Evolutionary conservation across 2,888 invertebrate species (phyloP).

Genomic region (Dioctria linearis): DNA sequence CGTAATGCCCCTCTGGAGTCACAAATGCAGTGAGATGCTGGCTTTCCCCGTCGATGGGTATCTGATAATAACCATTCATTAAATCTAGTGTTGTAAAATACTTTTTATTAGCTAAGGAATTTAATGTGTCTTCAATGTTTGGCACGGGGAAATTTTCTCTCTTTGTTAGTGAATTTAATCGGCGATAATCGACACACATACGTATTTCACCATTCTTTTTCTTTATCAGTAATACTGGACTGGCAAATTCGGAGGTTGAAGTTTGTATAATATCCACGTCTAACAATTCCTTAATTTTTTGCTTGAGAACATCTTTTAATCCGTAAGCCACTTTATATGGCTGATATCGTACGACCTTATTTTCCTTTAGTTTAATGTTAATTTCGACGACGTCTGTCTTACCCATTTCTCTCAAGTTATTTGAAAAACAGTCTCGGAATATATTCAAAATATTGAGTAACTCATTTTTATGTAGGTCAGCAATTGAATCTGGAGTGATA

Average conservation of each 20-base stretch:
- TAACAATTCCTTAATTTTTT: not conserved
- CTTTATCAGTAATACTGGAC: not conserved
- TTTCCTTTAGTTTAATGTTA: not conserved
- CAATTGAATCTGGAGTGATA: not conserved
- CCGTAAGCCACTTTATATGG: slow-evolving; percentile 10
- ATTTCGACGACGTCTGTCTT: not conserved
- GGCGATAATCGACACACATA: slow-evolving; percentile 50
- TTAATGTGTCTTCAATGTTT: slow-evolving; percentile 60
- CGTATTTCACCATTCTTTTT: not conserved
- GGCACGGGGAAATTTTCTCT: slow-evolving; percentile 60
- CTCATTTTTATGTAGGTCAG: not conserved
- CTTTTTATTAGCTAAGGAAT: slow-evolving; percentile 15
- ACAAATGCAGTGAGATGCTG: slow-evolving; percentile 60
- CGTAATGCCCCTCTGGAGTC: slow-evolving; percentile 62
- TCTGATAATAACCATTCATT: slow-evolving; percentile 50
- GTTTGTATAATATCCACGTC: not conserved
- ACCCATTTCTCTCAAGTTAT: not conserved
- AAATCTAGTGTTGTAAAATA: slow-evolving; percentile 52
- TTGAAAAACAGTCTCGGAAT: slow-evolving; percentile 2
- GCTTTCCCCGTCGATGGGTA: slow-evolving; percentile 3
- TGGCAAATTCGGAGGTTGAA: not conserved
- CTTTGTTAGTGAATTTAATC: slow-evolving; percentile 61
- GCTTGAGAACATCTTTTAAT: not conserved
- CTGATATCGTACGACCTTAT: not conserved
- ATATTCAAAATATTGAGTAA: not conserved